Base-by-base conservation (phyloP, 2,888 invertebrate genomes). In the Andricus quercusramuli region DNA sequence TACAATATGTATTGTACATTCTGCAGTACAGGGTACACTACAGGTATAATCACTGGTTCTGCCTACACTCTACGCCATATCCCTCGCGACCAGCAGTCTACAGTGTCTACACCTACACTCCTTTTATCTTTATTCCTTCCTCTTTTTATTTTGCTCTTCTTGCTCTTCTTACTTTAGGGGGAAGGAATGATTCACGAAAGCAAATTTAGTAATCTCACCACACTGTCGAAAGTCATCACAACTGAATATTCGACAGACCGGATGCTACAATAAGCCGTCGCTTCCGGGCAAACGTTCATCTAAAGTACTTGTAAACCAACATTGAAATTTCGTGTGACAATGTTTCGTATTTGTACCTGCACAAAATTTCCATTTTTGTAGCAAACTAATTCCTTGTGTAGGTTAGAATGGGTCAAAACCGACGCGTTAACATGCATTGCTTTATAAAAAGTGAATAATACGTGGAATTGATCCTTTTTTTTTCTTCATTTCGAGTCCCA, bases 161-260 rank as follows among this genome's bases (percentile, higher is more conserved):
- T 29, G 13, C 11, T 74, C 29, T 51, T 51, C 51, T 32, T 74
- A n/a, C 37, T 13, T 37, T 41, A 74, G 70, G 51, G 70, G 70
- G 29, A 51, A 29, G 29, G 29, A 51, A 74, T 74, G 70, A 74
- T 74, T 74, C 70, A 74, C 70, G 11, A 74, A 74, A 74, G 51
- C 70, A 74, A 56, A 74, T 56, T 74, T 74, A 74, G 32, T 74
- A 20, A 74, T 74, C 70, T 74, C 70, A 56, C 32, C 25, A 68
- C 68, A 44, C 20, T 11, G 56, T 32, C 25, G 47, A 68, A 47
- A 25, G 25, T 15, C 51, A 51, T 70, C 51, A 47, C 70, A 51
- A 51, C 51, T 17, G 70, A 74, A 74, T 74, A 74, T 74, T 74
- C 29, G 29, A 37, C n/a, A 4, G n/a, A 74, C 70, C 70, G 70